phyloP scores from a whole-genome alignment of 2,797 vertebrate species.

The Mormyrus proboscirostris region DNA sequence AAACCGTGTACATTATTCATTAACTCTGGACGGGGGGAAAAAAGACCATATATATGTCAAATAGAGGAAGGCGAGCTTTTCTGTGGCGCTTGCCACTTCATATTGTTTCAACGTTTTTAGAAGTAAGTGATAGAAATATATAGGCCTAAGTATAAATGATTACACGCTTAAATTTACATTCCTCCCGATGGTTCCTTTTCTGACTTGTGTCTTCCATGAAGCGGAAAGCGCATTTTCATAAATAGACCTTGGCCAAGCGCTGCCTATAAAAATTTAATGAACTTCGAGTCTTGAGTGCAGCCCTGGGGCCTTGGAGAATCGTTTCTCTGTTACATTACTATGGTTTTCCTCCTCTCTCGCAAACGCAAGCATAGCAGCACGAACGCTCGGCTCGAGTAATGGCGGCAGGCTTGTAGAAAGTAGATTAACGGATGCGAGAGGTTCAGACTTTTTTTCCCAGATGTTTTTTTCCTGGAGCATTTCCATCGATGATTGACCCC shows the following conservation, averaged over 20 bases:
- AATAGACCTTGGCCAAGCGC: constrained; percentile 91
- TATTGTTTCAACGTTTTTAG: constrained; percentile 26
- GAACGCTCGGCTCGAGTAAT: constrained; percentile 28
- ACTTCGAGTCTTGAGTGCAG: constrained; percentile 84
- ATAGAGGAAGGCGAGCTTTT: constrained; percentile 17
- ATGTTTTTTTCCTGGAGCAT: constrained; percentile 21
- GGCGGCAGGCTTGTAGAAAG: constrained; percentile 19
- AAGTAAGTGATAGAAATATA: constrained; percentile 22
- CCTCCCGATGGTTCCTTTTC: constrained; percentile 57
- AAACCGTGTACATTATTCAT: constrained; percentile 37
- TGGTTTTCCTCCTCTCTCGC: constrained; percentile 46
- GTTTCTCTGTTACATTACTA: constrained; percentile 79
- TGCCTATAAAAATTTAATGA: constrained; percentile 92
- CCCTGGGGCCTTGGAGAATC: constrained; percentile 76
- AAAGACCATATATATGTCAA: constrained; percentile 34
- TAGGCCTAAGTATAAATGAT: constrained; percentile 42
- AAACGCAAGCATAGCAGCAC: constrained; percentile 35
- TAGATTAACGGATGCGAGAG: constrained; percentile 2
- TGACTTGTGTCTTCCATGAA: constrained; percentile 70
- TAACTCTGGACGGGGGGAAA: constrained; percentile 19
- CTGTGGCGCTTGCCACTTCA: constrained; percentile 29
- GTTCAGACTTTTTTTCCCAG: constrained; percentile 6
- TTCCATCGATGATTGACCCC: constrained; percentile 4
- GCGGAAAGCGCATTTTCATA: constrained; percentile 90
- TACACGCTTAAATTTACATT: constrained; percentile 55